Percentiles rank a stretch among this genome's conserved stretches.
These are phyloP conservation scores for Hecatera dysodea DNA, from an alignment of 2,888 invertebrate genomes.

Conservation along the genomic window DNA sequence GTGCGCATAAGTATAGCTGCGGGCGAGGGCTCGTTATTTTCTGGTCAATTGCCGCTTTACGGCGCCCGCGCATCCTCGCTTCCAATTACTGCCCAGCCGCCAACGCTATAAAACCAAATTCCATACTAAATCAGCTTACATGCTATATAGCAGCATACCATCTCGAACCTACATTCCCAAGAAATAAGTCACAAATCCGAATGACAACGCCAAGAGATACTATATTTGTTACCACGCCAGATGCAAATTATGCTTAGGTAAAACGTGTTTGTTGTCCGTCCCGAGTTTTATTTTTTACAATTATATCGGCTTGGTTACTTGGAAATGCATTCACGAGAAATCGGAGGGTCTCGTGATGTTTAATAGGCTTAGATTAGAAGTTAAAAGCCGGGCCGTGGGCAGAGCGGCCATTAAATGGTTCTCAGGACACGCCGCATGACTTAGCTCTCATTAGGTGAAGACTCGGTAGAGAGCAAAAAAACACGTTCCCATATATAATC, in stretches of 20 bases:
- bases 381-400: slow-evolving; percentile 86
- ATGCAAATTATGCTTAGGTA: slow-evolving; percentile 90
- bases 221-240: slow-evolving; percentile 62
- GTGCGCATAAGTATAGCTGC: slow-evolving; percentile 76
- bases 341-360: slow-evolving; percentile 87
- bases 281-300: slow-evolving; percentile 90
- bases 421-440: slow-evolving; percentile 78
- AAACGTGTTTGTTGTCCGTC: slow-evolving; percentile 89
- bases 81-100: slow-evolving; percentile 90
- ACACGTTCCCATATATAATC: slow-evolving; percentile 48
- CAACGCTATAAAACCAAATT: slow-evolving; percentile 85
- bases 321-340: slow-evolving; percentile 90
- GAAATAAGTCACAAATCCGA: slow-evolving; percentile 28
- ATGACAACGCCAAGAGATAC: slow-evolving; percentile 20
- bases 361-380: slow-evolving; percentile 90
- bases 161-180: slow-evolving; percentile 62
- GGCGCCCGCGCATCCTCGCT: slow-evolving; percentile 90
- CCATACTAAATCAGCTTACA: slow-evolving; percentile 69
- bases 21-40: slow-evolving; percentile 89
- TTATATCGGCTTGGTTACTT: slow-evolving; percentile 89
- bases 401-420: slow-evolving; percentile 82
- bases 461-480: slow-evolving; percentile 66
- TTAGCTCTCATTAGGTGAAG: slow-evolving; percentile 77
- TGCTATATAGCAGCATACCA: slow-evolving; percentile 16
- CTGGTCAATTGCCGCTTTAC: slow-evolving; percentile 91